These are phyloP conservation scores for Haliaeetus leucogaster DNA, from an alignment of 2,113 vertebrate species.

Conservation along the genomic window DNA sequence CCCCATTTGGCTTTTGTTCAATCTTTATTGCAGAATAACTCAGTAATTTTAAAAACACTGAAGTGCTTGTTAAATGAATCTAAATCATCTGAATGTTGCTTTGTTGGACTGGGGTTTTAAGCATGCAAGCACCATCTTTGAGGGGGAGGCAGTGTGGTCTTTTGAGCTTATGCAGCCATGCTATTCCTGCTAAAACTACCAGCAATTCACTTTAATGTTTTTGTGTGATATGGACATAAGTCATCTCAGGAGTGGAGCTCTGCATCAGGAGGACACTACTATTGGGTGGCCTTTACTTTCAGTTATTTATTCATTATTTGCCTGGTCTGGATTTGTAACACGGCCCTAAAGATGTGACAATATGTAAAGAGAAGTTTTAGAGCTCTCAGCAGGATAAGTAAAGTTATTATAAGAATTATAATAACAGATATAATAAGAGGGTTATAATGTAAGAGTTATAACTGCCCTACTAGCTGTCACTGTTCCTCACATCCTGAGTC, in stretches of 20 bases:
- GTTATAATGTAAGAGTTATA: fast-evolving
- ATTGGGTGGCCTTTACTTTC: neutral
- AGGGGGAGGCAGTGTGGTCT: neutral
- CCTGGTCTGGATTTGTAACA: neutral
- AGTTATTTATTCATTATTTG: neutral
- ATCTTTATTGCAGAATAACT: neutral
- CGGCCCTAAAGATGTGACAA: neutral
- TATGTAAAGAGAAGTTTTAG: neutral
- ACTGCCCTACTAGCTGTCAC: neutral
- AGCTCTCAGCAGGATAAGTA: neutral
- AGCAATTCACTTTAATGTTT: neutral
- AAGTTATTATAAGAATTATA: neutral
- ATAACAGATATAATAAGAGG: neutral
- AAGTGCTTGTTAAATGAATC: neutral
- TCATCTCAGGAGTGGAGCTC: neutral
- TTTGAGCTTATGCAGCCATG: neutral
- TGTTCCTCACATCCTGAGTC: neutral
- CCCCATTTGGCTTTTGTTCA: neutral
- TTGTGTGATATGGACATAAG: neutral
- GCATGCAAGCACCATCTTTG: neutral
- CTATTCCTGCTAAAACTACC: neutral
- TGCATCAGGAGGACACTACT: neutral
- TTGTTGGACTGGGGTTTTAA: neutral
- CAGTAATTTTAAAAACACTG: neutral
- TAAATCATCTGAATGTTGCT: neutral